Base-by-base conservation (phyloP, 1,140 invertebrate genomes). In the Macrotrachela quadricornifera region DNA sequence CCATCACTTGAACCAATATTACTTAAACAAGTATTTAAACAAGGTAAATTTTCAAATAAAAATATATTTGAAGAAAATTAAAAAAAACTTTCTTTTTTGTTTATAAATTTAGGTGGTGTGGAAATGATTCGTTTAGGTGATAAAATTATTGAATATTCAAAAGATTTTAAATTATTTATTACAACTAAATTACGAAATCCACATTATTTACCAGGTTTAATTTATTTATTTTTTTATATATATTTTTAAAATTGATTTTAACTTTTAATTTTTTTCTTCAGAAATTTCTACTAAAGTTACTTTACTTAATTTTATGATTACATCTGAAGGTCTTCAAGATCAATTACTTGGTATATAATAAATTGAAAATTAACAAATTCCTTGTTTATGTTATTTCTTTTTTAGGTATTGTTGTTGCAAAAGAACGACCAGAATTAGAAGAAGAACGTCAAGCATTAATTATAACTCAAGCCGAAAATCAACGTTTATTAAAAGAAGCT, bases 231-330 rank as follows among this genome's bases (percentile, higher is more conserved):
- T 30, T 30, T 2, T 30, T 30, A 8, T 2, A 30, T 4, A 30
- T n/a, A n/a, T n/a, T n/a, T 30, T 30, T 4, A 30, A 30, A 4
- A 30, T 30, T 8, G 8, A 30, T 30, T 30, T 2, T 30, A 4
- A 2, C 21, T 30, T 30, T 30, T 30, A 8, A 4, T 30, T 30
- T 30, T 30, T 30, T 30, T 30, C 2, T 30, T n/a, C n/a, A 1
- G 70, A 71, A 57, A 62, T 71, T 8, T 67, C 70, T n/a, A 65
- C 63, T 46, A 71, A 71, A 57, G 70, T 71, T 13, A 68, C 63
- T 0, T 60, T 71, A 14, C 59, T 71, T 10, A 71, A 71, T 59
- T 71, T 71, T 59, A 71, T 71, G 70, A 70, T 71, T 44, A 71
- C 70, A 6, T 65, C 65, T 10, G 68, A 71, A 57, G 70, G 70